These are phyloP conservation scores for Parauchenoglanis punctatus DNA, from an alignment of 2,797 vertebrate species.

Conservation along the genomic window DNA sequence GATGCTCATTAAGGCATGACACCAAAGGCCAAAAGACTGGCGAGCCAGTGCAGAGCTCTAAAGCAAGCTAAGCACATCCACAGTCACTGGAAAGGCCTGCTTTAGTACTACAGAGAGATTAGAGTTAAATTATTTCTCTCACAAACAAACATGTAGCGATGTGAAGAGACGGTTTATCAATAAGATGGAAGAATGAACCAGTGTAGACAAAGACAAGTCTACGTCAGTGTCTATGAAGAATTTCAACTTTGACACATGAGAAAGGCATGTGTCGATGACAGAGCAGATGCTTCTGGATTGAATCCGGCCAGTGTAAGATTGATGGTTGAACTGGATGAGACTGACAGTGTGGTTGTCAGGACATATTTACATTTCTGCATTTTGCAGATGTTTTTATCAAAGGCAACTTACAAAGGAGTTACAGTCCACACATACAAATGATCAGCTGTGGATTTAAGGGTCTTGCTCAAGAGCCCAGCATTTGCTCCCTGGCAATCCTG, in stretches of 20 bases:
- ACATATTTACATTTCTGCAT: constrained; percentile 17
- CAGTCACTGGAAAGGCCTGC: constrained; percentile 12
- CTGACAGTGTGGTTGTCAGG: constrained; percentile 15
- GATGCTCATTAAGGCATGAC: constrained; percentile 78
- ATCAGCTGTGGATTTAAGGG: neutral
- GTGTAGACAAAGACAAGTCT: constrained; percentile 14
- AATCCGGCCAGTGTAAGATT: neutral
- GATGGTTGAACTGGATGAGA: constrained; percentile 5
- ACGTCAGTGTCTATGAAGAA: neutral
- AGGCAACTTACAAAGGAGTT: neutral
- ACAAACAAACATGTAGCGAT: constrained; percentile 30
- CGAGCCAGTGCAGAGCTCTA: constrained; percentile 67
- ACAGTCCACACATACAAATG: neutral
- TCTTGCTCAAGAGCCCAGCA: neutral
- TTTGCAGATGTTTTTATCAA: constrained; percentile 1
- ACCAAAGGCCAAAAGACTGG: constrained; percentile 71
- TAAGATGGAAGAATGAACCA: constrained; percentile 11
- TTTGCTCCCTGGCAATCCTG: neutral
- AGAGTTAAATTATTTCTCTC: constrained; percentile 31
- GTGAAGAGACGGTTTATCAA: constrained; percentile 12
- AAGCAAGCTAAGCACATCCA: constrained; percentile 63
- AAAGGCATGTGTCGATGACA: neutral
- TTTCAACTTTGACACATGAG: neutral
- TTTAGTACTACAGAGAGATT: constrained; percentile 34
- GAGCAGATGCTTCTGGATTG: neutral